phyloP scores from a whole-genome alignment of 2,797 vertebrate species.

The Dendrocincla tyrannina region DNA sequence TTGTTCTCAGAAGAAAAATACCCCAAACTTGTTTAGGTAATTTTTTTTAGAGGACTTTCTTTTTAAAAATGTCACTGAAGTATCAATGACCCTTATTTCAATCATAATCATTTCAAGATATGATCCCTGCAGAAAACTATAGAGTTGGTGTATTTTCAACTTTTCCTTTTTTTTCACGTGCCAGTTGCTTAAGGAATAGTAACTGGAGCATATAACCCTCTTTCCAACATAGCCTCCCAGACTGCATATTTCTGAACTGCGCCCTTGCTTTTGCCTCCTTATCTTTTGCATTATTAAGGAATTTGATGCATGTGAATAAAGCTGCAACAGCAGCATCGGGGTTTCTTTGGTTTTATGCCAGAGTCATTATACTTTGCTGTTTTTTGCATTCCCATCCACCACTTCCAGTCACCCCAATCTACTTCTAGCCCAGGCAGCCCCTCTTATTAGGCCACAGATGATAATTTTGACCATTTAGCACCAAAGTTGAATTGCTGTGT shows the following conservation, averaged over 20 bases:
- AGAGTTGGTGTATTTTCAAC: neutral
- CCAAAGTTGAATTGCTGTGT: neutral
- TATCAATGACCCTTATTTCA: neutral
- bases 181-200: neutral
- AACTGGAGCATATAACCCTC: neutral
- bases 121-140: neutral
- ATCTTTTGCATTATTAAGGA: neutral
- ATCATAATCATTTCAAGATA: neutral
- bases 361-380: neutral
- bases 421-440: neutral
- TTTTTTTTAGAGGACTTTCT: neutral
- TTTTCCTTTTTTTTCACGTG: neutral
- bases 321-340: accelerated
- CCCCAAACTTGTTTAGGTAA: neutral
- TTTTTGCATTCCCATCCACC: neutral
- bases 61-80: neutral
- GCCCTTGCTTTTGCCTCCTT: neutral
- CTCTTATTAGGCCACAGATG: neutral
- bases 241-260: neutral
- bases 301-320: neutral
- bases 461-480: neutral
- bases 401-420: neutral
- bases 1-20: neutral
- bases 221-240: neutral
- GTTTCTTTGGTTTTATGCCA: neutral